Evolutionary conservation across 2,113 vertebrate species (phyloP).

Genomic region (Elachura formosa): DNA sequence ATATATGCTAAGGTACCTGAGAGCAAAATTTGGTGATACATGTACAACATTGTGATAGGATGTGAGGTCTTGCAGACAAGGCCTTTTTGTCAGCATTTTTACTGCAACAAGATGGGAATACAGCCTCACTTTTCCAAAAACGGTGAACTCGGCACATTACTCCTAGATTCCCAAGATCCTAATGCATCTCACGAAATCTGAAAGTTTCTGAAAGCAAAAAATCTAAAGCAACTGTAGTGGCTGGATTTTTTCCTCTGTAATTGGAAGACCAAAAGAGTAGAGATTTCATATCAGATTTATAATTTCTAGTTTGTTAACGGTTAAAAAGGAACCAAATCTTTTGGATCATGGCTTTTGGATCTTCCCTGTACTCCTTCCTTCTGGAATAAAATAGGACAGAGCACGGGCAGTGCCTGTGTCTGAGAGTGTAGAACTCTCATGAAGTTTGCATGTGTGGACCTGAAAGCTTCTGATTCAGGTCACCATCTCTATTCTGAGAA

Average conservation of each 20-base stretch:
- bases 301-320: background rate
- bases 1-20: background rate
- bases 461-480: background rate
- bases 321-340: background rate
- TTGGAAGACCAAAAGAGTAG: background rate
- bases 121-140: background rate
- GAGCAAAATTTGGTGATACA: background rate
- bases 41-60: background rate
- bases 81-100: background rate
- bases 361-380: background rate
- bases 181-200: background rate
- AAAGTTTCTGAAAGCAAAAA: no score
- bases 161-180: background rate
- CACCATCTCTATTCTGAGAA: background rate
- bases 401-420: fast-evolving
- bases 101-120: background rate
- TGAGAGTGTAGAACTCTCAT: background rate
- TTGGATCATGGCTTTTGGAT: background rate
- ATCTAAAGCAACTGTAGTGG: background rate
- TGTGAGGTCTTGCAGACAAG: background rate
- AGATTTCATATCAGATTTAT: background rate
- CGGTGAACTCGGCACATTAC: background rate
- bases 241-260: background rate
- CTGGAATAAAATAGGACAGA: background rate
- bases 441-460: background rate